Percentiles rank a stretch among this genome's conserved stretches.
These are phyloP conservation scores for Chionis minor DNA, from an alignment of 2,113 vertebrate species.

Conservation along the genomic window DNA sequence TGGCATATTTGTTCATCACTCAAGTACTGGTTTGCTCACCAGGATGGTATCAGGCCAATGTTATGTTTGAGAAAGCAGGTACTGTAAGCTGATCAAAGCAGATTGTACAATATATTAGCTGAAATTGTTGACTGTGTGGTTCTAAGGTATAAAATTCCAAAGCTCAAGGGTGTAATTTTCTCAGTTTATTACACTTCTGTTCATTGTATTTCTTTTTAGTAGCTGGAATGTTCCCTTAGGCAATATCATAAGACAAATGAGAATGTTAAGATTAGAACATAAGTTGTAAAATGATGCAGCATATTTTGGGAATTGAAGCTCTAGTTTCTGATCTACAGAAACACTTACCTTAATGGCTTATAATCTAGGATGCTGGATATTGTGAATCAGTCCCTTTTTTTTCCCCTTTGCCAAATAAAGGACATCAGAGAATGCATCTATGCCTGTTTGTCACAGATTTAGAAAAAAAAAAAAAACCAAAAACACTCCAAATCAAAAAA, in stretches of 20 bases:
- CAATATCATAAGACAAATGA: background rate
- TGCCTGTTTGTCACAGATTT: background rate
- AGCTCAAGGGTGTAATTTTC: background rate
- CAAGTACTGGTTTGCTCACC: background rate
- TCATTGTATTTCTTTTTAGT: slow-evolving; percentile 3
- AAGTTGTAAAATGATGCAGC: background rate
- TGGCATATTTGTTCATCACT: background rate
- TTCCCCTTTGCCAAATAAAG: background rate
- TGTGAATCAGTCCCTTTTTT: background rate
- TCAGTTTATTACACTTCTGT: background rate
- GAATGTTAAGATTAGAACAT: background rate
- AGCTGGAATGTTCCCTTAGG: background rate
- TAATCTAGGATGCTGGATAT: background rate
- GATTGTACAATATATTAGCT: background rate
- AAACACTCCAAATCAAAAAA: background rate
- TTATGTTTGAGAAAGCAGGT: background rate
- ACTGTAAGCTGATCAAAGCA: background rate
- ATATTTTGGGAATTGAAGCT: background rate
- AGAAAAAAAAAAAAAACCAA: background rate
- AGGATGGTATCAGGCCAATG: background rate
- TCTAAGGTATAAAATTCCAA: background rate
- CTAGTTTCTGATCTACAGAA: background rate
- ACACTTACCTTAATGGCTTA: background rate
- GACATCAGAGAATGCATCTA: background rate
- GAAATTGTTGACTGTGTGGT: background rate